Conservation (phyloP, 1,140 invertebrate species). For the Belonocnema kinseyi region DNA sequence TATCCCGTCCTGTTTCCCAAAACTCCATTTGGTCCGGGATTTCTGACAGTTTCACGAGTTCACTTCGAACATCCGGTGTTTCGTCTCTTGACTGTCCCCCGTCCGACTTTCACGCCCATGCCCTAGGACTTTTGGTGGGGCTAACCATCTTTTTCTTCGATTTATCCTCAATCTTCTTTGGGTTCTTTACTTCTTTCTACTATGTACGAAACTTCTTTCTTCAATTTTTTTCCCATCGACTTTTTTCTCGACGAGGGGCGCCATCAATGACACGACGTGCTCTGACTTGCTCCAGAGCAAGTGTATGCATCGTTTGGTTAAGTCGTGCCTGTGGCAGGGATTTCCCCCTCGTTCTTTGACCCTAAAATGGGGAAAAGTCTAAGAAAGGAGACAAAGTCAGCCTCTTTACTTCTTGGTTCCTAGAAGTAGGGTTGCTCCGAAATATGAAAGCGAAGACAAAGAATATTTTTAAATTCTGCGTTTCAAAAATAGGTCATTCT, state of each 20-base stretch:
- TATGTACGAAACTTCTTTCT: no score
- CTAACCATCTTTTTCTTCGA: neutral
- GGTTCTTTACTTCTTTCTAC: no score
- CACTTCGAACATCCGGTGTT: constrained; percentile 14
- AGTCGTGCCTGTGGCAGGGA: neutral
- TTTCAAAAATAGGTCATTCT: no score
- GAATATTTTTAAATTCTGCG: no score
- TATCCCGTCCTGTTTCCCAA: neutral
- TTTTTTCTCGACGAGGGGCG: neutral
- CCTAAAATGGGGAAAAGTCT: neutral
- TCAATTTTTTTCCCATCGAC: neutral
- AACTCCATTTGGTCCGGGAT: neutral
- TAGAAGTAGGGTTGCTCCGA: no score
- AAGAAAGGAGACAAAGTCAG: neutral
- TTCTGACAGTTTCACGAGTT: constrained; percentile 17
- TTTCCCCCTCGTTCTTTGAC: neutral
- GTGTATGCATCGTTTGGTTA: neutral
- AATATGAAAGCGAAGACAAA: no score
- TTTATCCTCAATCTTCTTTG: neutral
- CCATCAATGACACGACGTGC: neutral
- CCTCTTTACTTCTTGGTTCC: neutral
- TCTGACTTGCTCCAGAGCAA: neutral
- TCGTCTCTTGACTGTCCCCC: neutral
- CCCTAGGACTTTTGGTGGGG: constrained; percentile 6
- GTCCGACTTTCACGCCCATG: constrained; percentile 23